phyloP scores from a whole-genome alignment of 2,113 vertebrate genomes.

The Cyanoliseus patagonus region DNA sequence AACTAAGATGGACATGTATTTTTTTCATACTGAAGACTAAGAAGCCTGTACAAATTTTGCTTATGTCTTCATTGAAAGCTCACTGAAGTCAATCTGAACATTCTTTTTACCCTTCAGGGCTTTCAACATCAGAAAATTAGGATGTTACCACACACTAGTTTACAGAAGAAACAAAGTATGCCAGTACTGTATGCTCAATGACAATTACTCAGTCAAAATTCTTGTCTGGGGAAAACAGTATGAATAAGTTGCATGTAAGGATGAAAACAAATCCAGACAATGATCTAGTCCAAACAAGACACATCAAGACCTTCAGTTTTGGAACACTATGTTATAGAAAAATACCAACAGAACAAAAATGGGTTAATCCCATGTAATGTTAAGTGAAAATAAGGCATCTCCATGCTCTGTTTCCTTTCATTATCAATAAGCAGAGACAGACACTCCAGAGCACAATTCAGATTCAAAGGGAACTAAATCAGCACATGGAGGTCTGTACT shows the following conservation, averaged over 20 bases:
- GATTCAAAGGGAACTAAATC: neutral
- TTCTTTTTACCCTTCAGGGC: neutral
- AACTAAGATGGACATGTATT: neutral
- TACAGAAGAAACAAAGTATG: neutral
- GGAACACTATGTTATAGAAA: neutral
- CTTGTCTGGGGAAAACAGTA: neutral
- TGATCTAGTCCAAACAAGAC: neutral
- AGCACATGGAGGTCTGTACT: neutral
- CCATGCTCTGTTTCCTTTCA: neutral
- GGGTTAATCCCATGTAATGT: neutral
- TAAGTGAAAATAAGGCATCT: neutral
- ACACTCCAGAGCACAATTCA: neutral
- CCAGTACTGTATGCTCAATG: neutral
- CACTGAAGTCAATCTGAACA: neutral
- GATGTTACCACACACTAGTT: neutral
- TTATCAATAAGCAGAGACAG: neutral
- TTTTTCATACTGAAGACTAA: neutral
- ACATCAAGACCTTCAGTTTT: neutral
- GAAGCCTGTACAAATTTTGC: neutral
- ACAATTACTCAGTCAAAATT: neutral
- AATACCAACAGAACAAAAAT: neutral
- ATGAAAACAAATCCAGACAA: neutral
- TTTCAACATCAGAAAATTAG: neutral
- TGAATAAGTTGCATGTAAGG: neutral
- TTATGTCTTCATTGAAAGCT: neutral